Conservation (phyloP, 2,113 vertebrate species). For the Phocoena phocoena region DNA sequence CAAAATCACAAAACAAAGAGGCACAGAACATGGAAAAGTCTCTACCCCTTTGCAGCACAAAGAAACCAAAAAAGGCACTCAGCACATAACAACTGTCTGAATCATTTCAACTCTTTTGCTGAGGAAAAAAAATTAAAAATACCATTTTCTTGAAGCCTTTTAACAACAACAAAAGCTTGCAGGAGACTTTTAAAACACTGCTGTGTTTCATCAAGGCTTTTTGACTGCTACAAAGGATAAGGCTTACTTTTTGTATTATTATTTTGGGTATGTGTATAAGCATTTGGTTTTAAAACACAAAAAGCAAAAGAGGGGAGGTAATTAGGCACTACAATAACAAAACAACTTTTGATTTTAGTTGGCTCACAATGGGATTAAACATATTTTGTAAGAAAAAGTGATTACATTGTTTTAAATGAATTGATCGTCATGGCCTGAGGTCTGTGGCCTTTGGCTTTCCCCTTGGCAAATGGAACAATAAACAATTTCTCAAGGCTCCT, state of each 20-base stretch:
- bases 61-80: background rate
- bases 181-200: slow-evolving; percentile 22
- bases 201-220: slow-evolving; percentile 38
- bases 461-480: background rate
- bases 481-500: background rate
- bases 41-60: background rate
- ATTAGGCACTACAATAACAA: slow-evolving; percentile 48
- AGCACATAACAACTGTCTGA: background rate
- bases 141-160: background rate
- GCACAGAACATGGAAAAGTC: background rate
- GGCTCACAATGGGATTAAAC: background rate
- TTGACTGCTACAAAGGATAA: background rate
- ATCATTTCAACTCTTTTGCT: background rate
- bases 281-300: slow-evolving; percentile 30
- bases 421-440: background rate
- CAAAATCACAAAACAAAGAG: background rate
- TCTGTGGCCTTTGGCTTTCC: background rate
- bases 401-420: slow-evolving; percentile 45
- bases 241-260: background rate
- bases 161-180: slow-evolving; percentile 34
- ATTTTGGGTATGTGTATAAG: background rate
- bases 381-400: slow-evolving; percentile 6
- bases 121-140: background rate
- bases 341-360: slow-evolving; percentile 1
- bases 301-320: background rate